Evolutionary conservation across 2,113 vertebrate species (phyloP).

Genomic region (Zapornia atra): DNA sequence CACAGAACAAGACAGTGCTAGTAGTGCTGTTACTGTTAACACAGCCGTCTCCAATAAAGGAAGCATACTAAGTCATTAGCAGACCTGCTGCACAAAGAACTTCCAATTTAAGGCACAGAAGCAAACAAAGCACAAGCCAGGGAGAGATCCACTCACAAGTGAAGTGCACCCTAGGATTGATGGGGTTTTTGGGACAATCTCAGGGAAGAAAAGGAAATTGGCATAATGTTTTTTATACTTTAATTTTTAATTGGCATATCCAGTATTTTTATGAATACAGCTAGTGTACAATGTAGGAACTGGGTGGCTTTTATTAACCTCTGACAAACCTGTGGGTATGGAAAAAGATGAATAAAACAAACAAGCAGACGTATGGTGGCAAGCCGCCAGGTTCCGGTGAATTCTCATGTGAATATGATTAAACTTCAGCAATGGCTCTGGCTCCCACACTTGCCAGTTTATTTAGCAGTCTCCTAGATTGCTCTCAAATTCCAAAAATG

Average conservation of each 20-base stretch:
- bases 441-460: not conserved
- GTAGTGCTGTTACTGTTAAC: not conserved
- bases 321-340: not conserved
- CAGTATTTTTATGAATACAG: not conserved
- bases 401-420: not conserved
- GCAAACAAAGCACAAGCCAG: not conserved
- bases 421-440: not conserved
- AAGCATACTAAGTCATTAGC: not conserved
- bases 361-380: not conserved
- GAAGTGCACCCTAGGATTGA: not conserved
- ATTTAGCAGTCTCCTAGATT: not conserved
- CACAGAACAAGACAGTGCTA: not conserved
- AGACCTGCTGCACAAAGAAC: not conserved
- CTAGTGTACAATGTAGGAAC: not conserved
- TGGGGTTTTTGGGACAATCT: not conserved
- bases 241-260: not conserved
- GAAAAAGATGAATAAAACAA: not conserved
- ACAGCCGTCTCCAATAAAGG: not conserved
- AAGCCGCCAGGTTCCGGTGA: not conserved
- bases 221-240: not conserved
- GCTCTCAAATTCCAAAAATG: not conserved
- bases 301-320: not conserved
- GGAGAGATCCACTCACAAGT: not conserved
- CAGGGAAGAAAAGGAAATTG: not conserved
- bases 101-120: not conserved